Evolutionary conservation across 1,140 invertebrate genomes (phyloP), one percentile per base, ranked within the genome.

Genomic region (Hycleus cichorii): DNA sequence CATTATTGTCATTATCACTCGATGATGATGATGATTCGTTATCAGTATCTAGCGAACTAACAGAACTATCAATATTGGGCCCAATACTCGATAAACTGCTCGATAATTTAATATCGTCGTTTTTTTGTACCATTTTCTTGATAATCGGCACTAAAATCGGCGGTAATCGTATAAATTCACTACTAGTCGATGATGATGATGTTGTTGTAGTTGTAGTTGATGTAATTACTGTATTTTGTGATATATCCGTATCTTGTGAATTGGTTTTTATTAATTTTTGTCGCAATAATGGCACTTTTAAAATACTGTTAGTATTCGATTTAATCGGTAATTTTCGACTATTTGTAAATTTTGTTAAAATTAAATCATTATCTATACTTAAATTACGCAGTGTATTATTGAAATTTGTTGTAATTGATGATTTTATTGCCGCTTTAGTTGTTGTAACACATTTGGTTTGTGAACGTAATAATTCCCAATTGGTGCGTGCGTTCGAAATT

Each of bases 401-500:
- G 4, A 68, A 25, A 53, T 44, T 48, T 12, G 39, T 58, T 32
- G 32, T 42, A 8, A 42, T n/a, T 3, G 49, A 54, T 7, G 57
- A 39, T 55, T 55, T 47, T 3, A 48, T 56, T 3, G 58, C 48
- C 24, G 44, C 64, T 4, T 51, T 50, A 45, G 51, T 67, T n/a
- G 60, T 66, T 42, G 65, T 69, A 32, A 72, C 56, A 57, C 72
- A 78, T 75, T 79, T 85, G 47, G 78, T 83, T 75, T 85, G 85
- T 6, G 83, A 85, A 64, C 86, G 80, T 1, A 89, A 70, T 46
- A 89, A 71, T 71, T 91, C 87, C 88, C 88, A 90, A 64, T 89
- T 90, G 2, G 86, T 88, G 62, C 87, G 80, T 1, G 88, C 88
- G 70, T 90, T 90, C 27, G 86, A 85, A 52, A 90, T 90, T 2